These are phyloP conservation scores for Cryptocheilus praepositus DNA, from an alignment of 2,888 invertebrate species.

Conservation along the genomic window DNA sequence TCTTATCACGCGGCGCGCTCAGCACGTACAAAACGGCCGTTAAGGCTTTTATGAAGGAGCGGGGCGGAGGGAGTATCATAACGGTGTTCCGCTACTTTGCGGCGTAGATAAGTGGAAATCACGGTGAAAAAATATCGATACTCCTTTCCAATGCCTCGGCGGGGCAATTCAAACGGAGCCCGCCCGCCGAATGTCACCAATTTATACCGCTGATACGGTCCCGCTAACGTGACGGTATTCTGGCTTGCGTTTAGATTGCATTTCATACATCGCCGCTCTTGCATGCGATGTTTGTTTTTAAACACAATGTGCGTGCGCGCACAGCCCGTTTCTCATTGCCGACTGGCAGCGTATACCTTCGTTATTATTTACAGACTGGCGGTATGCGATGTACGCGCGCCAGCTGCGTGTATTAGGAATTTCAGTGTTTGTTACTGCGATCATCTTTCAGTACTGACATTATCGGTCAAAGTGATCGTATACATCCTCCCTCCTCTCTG, in stretches of 20 bases:
- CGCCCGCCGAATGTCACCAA: no score
- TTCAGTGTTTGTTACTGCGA: constrained; percentile 33
- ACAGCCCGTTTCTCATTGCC: constrained; percentile 23
- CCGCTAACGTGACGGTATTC: no score
- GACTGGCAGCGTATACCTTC: constrained; percentile 26
- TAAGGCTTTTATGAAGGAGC: not conserved
- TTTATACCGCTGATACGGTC: no score
- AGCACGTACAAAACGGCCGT: constrained; percentile 49
- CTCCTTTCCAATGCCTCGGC: not conserved
- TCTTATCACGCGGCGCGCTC: constrained; percentile 58
- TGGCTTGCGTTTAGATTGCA: not conserved
- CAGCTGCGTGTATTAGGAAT: constrained; percentile 43
- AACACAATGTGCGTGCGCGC: constrained; percentile 16
- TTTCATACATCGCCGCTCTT: constrained; percentile 3
- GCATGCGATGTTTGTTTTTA: constrained; percentile 11
- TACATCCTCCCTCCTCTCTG: constrained; percentile 11
- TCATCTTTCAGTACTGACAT: constrained; percentile 38
- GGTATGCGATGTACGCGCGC: constrained; percentile 28
- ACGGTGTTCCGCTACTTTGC: not conserved
- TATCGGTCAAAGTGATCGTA: constrained; percentile 12
- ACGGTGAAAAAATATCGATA: not conserved
- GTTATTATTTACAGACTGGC: constrained; percentile 32
- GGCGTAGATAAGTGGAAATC: not conserved
- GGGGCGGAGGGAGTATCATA: not conserved
- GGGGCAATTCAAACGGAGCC: not conserved